A percentile compares a stretch with the other conserved stretches of the same genome.
Evolutionary conservation across 2,797 vertebrate genomes (phyloP).

Genomic region (Anisognathus igniventris): DNA sequence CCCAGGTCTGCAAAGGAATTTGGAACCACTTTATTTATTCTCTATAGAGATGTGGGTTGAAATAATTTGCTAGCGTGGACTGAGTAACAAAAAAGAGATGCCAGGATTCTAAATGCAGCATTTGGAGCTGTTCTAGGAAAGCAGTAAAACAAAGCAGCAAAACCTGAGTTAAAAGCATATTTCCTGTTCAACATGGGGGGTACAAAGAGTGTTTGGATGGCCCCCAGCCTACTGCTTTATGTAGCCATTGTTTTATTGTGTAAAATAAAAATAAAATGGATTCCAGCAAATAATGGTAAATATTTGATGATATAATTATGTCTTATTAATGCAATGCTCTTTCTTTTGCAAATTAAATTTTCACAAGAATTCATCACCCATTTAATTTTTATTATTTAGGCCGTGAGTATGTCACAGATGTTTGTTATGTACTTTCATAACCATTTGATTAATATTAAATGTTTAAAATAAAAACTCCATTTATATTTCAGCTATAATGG

Average conservation of each 20-base stretch:
- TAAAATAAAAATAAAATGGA: constrained; percentile 69
- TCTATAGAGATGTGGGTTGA: neutral
- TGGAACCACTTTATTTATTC: neutral
- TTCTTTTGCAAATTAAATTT: constrained; percentile 77
- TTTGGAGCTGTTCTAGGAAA: neutral
- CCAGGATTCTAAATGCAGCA: neutral
- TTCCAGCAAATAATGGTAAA: constrained; percentile 72
- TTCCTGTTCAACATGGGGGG: neutral
- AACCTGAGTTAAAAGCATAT: neutral
- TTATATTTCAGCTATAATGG: constrained; percentile 69
- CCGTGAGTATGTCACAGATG: constrained; percentile 64
- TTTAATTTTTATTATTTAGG: constrained; percentile 75
- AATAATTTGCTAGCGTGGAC: neutral
- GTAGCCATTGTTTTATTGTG: constrained; percentile 49
- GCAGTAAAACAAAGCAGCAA: neutral
- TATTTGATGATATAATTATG: constrained; percentile 79
- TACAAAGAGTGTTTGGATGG: neutral
- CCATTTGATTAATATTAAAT: constrained; percentile 76
- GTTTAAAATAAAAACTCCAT: constrained; percentile 67
- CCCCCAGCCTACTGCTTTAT: constrained; percentile 2
- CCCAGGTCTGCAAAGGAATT: neutral
- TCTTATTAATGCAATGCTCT: constrained; percentile 74
- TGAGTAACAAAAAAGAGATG: neutral
- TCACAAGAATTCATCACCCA: constrained; percentile 66
- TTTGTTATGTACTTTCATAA: constrained; percentile 73